phyloP scores from a whole-genome alignment of 2,797 vertebrate species.

The Fistularia commersonii region DNA sequence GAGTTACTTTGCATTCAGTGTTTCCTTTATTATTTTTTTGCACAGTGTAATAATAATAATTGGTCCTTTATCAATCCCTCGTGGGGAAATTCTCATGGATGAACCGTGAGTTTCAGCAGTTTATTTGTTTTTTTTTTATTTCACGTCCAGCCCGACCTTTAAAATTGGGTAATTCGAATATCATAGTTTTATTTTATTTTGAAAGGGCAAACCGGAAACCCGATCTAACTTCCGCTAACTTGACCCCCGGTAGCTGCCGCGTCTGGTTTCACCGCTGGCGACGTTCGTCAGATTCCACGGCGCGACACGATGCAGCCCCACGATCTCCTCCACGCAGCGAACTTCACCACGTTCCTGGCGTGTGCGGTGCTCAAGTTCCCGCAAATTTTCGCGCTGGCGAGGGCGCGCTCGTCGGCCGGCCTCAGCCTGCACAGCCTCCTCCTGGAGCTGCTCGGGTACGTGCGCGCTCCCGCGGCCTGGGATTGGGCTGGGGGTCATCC shows the following conservation, averaged over 20 bases:
- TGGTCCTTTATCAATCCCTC: too few relatives aligned
- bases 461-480: too few relatives aligned
- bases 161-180: too few relatives aligned
- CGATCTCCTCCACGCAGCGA: constrained; percentile 63
- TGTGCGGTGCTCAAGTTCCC: constrained; percentile 82
- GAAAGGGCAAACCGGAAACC: constrained; percentile 5
- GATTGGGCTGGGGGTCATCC: too few relatives aligned
- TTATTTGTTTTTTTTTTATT: too few relatives aligned
- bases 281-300: too few relatives aligned
- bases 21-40: too few relatives aligned
- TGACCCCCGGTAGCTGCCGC: neutral
- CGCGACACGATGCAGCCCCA: constrained; percentile 52
- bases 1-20: too few relatives aligned
- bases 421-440: constrained; percentile 75
- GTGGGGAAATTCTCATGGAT: too few relatives aligned
- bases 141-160: too few relatives aligned
- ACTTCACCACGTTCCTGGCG: constrained; percentile 72
- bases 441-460: constrained; percentile 76
- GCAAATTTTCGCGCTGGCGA: constrained; percentile 74
- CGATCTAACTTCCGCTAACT: rapidly evolving
- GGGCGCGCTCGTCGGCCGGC: constrained; percentile 61
- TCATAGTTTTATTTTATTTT: constrained; percentile 16
- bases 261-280: neutral
- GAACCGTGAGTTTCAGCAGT: too few relatives aligned
- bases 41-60: too few relatives aligned